Evolutionary conservation across 2,888 invertebrate species (phyloP), one percentile per base, ranked within the genome.

Genomic region (Steinernema hermaphroditum): DNA sequence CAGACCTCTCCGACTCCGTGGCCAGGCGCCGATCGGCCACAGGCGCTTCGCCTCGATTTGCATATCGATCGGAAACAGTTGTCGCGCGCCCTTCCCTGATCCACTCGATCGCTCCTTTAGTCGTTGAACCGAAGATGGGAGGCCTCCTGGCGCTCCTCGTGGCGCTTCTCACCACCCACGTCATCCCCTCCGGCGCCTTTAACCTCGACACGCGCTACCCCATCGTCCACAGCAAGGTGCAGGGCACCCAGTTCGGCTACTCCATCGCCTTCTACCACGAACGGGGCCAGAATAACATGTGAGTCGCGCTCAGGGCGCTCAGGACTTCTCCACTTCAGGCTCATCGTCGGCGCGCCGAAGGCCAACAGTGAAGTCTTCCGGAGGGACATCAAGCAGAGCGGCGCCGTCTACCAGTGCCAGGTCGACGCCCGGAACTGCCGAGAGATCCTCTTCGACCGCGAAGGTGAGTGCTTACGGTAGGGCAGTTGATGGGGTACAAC

Each of bases 291-390:
- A 62, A 62, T 32, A 29, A 62, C 34, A 62, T 62, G 62, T 62
- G 19, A 62, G 74, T 68, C n/a, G n/a, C n/a, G 37, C 37, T 37
- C 4, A 12, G 12, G 37, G 12, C n/a, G n/a, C n/a, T n/a, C n/a
- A n/a, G n/a, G n/a, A n/a, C n/a, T n/a, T n/a, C n/a, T n/a, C n/a
- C n/a, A n/a, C 75, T 84, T 71, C 70, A 95, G 94, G 92, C 91
- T 94, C 77, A 89, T 96, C 74, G 92, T 95, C 72, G 95, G 96
- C 19, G 95, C 96, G 1, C 96, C 96, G 49, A 91, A 92, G 87
- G 92, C 92, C 0, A 78, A 85, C n/a, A 83, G 83, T 57, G 81
- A 81, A 37, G 32, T 62, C 32, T 90, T 92, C 81, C 89, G 89
- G 68, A 29, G 29, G 19, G 90, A 90, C 14, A 92, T 94, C 71